Percentiles rank a stretch among this genome's conserved stretches.
These are phyloP conservation scores for Campoplex nolae DNA, from an alignment of 2,888 invertebrate genomes.

Conservation along the genomic window DNA sequence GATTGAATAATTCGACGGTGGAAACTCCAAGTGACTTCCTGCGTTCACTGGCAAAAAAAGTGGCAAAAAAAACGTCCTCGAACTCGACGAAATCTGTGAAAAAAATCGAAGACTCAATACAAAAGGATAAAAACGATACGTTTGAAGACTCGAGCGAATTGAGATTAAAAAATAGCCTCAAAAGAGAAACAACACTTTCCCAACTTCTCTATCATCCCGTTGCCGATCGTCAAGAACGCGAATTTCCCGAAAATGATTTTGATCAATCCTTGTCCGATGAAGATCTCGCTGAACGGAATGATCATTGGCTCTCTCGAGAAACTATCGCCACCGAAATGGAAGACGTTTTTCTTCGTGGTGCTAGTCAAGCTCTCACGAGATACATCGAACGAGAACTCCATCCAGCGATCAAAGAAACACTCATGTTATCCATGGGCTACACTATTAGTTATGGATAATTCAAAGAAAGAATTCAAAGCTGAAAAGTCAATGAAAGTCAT, in stretches of 20 bases:
- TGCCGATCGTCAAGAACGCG: constrained; percentile 40
- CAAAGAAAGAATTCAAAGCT: not conserved
- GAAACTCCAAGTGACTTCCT: constrained; percentile 72
- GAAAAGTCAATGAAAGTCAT: not conserved
- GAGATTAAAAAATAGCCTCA: constrained; percentile 59
- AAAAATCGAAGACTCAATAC: not conserved
- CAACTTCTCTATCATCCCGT: constrained; percentile 52
- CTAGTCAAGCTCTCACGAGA: constrained; percentile 91
- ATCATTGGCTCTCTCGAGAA: constrained; percentile 84
- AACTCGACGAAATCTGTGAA: constrained; percentile 35
- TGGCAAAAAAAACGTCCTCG: constrained; percentile 18
- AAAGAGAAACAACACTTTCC: constrained; percentile 67
- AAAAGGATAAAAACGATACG: constrained; percentile 15
- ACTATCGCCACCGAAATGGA: constrained; percentile 93
- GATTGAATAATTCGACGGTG: constrained; percentile 7
- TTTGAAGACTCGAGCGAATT: constrained; percentile 32
- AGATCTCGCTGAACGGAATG: constrained; percentile 58
- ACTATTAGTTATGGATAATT: constrained; percentile 92
- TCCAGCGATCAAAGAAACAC: constrained; percentile 93
- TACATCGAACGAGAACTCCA: constrained; percentile 94
- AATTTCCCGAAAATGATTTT: constrained; percentile 46
- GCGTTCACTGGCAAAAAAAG: constrained; percentile 67
- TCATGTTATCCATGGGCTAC: constrained; percentile 95
- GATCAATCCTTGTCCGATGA: constrained; percentile 59
- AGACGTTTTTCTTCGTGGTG: constrained; percentile 93